phyloP scores from a whole-genome alignment of 2,797 vertebrate species.

The Oreortyx pictus region DNA sequence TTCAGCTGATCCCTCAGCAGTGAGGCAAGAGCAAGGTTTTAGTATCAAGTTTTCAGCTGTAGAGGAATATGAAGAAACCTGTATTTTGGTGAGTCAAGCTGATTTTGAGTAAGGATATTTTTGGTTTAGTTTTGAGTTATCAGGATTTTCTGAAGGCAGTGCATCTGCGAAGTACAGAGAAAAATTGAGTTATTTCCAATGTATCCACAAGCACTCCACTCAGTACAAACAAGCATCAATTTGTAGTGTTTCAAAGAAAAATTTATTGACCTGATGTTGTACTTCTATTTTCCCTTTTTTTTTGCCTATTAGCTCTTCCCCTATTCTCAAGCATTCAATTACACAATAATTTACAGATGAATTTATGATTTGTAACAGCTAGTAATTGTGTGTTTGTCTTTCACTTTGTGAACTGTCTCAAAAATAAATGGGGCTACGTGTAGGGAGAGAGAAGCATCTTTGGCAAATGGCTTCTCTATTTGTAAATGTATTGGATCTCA shows the following conservation, averaged over 20 bases:
- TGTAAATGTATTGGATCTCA: background rate
- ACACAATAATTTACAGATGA: background rate
- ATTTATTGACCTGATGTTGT: background rate
- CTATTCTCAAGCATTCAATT: background rate
- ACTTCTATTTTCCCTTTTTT: background rate
- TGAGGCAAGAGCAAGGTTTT: background rate
- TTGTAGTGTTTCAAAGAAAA: background rate
- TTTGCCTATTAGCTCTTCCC: background rate
- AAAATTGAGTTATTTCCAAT: background rate
- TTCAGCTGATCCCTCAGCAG: background rate
- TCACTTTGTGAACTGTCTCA: background rate
- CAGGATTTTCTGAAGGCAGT: background rate
- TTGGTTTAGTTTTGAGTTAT: background rate
- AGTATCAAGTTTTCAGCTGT: background rate
- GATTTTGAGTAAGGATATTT: background rate
- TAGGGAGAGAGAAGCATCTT: background rate
- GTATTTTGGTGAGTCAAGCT: background rate
- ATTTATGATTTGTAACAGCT: background rate
- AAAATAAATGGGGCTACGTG: background rate
- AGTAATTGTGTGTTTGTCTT: background rate
- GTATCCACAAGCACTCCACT: background rate
- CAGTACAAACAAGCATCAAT: background rate
- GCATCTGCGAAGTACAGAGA: background rate
- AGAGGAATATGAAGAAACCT: background rate
- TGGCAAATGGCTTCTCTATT: background rate